These are phyloP conservation scores for Esperia sulphurella DNA, from an alignment of 2,888 invertebrate species.

Conservation along the genomic window DNA sequence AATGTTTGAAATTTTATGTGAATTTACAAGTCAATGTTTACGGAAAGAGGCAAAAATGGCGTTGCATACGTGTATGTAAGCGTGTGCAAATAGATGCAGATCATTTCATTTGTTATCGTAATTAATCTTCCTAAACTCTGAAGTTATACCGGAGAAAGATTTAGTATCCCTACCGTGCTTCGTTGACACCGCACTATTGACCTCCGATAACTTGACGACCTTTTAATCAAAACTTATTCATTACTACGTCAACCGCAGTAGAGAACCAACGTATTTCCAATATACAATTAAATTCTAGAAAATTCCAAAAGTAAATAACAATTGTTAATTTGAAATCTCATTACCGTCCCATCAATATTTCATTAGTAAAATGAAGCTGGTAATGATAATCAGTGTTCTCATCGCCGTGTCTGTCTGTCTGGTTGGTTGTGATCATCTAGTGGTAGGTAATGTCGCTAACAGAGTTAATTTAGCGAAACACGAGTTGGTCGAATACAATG, in stretches of 20 bases:
- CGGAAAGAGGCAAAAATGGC: no score
- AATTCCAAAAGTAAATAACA: not conserved
- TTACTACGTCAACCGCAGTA: not conserved
- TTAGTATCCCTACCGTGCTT: not conserved
- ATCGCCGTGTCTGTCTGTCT: not conserved
- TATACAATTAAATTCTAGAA: not conserved
- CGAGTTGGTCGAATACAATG: constrained; percentile 43
- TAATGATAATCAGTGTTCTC: not conserved
- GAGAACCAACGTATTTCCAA: not conserved
- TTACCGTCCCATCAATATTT: not conserved
- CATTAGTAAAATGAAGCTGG: not conserved
- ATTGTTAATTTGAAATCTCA: no score
- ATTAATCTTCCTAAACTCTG: no score
- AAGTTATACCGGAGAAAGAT: not conserved
- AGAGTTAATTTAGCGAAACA: constrained; percentile 33
- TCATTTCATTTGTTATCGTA: no score
- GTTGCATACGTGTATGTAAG: no score
- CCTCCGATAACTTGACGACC: not conserved
- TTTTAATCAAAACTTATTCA: not conserved
- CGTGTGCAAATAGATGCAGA: no score
- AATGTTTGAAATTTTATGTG: no score
- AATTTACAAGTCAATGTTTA: no score
- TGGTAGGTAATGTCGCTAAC: constrained; percentile 37
- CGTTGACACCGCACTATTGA: not conserved
- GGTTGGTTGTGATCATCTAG: constrained; percentile 25